These are phyloP conservation scores for Vireo griseus DNA, from an alignment of 2,797 vertebrate species.

Conservation along the genomic window DNA sequence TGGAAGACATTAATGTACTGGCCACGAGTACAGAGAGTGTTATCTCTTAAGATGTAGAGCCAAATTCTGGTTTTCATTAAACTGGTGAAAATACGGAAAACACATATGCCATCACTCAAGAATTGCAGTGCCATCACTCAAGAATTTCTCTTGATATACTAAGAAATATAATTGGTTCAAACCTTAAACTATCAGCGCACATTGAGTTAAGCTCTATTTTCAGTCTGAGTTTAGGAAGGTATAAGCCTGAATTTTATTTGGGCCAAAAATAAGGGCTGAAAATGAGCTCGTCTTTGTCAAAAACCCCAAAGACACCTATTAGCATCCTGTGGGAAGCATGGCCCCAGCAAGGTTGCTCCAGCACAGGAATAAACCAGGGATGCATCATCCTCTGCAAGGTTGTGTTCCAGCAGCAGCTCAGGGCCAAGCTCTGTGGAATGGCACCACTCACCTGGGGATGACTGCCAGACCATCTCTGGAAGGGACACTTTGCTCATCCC, in stretches of 20 bases:
- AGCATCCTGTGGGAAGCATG: not conserved
- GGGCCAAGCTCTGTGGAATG: not conserved
- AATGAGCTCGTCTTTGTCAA: not conserved
- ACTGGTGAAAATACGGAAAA: not conserved
- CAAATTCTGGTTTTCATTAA: conserved; percentile 41
- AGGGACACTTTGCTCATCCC: not conserved
- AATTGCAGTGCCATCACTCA: not conserved
- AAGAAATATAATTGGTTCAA: not conserved
- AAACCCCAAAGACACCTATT: not conserved
- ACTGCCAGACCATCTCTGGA: not conserved
- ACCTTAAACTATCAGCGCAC: not conserved
- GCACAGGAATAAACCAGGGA: not conserved
- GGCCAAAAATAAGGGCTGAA: not conserved
- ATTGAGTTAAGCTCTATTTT: not conserved
- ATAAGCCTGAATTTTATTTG: not conserved
- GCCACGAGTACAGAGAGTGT: conserved; percentile 7
- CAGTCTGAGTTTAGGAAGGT: not conserved
- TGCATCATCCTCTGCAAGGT: not conserved
- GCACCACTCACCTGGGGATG: fast-evolving
- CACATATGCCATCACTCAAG: not conserved
- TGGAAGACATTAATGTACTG: conserved; percentile 41
- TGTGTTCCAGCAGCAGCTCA: not conserved
- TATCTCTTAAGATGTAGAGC: conserved; percentile 37
- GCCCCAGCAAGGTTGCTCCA: not conserved
- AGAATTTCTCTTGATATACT: not conserved